Base-by-base conservation (phyloP, 2,113 vertebrate genomes). In the Emydocephalus ijimae region DNA sequence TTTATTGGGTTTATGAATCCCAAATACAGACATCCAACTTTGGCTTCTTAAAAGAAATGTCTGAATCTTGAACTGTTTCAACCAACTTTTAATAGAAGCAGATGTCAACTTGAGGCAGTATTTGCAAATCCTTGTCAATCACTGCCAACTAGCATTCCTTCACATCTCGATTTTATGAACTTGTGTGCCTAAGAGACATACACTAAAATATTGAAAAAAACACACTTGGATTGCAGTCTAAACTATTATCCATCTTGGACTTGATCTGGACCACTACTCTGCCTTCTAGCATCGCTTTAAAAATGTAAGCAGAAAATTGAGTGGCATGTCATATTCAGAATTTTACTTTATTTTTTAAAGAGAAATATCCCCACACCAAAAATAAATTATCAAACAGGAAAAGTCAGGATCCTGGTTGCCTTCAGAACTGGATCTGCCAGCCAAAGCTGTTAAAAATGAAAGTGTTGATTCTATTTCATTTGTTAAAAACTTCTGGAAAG, bases 121-220 rank as follows among this genome's bases (percentile, higher is more conserved):
- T 93, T 52, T 86, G 74, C 23, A 48, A 85, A 26, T 56, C 59
- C 74, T 45, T 86, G 74, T 86, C 92, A 90, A 54, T 90, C 74
- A 90, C n/a, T 93, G 89, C 11, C 90, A 95, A 92, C 59, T 94
- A 91, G 88, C 85, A 43, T 24, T 90, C 45, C 56, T 86, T 93
- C 85, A 61, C 45, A 54, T 87, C 89, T 93, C 86, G 88, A 90
- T 93, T 45, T 93, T 29, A 14, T 26, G 89, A 45, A 55, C 88
- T 89, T 54, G 45, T 21, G 29, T 87, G 61, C 43, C 88, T 90
- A 64, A 54, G 69, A 93, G 85, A 92, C 43, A 92, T 92, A 85
- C 93, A 89, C 0, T 61, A 87, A 89, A 85, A 24, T 59, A 39
- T 15, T 85, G 43, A 88, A 86, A 24, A 52, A 88, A 34, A 81